Base-by-base conservation (phyloP, 2,113 vertebrate species). In the Brachypodius melanocephalos region DNA sequence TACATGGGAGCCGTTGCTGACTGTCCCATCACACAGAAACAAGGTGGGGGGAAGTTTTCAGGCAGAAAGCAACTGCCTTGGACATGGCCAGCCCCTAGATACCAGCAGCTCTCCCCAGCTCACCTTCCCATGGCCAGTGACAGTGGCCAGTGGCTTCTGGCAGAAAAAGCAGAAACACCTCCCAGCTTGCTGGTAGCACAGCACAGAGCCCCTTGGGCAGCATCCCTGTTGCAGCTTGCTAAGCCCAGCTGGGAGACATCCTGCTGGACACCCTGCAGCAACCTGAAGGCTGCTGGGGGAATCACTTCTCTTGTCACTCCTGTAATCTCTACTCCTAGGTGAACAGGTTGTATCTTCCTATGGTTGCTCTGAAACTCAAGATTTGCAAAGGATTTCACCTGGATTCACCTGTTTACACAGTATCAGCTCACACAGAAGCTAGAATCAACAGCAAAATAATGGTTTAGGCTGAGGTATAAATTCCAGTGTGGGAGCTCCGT, bases 261-360 rank as follows among this genome's bases (percentile, higher is more conserved):
- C 20, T 2, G 0, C 12, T 28, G 57, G 20, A 80, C 28, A 62
- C 10, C 3, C 32, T 59, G 67, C n/a, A 88, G 48, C 36, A 31
- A 43, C 36, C 38, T 29, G 14, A 13, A 8, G 32, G 10, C 29
- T 77, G 32, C 7, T 3, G 2, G 13, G 2, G 18, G 1, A n/a
- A 8, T 54, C 13, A 6, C 20, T 71, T 62, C 36, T 74, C 43
- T 72, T 65, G 24, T 32, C n/a, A 10, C 19, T 2, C 5, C 8
- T 3, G 10, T 12, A 5, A 19, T 38, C 12, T 43, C 54, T 73
- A 11, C 13, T 40, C 10, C 9, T 8, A 7, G 20, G 16, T 66
- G 24, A 58, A 26, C 4, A 9, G 26, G 5, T 73, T 18, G 0
- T 26, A 14, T 40, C 62, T 79, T 88, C 49, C 10, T 52, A 6